Percentiles rank a stretch among this genome's conserved stretches.
Conservation (phyloP, 1,140 invertebrate genomes). For the Macrosteles quadrilineatus region DNA sequence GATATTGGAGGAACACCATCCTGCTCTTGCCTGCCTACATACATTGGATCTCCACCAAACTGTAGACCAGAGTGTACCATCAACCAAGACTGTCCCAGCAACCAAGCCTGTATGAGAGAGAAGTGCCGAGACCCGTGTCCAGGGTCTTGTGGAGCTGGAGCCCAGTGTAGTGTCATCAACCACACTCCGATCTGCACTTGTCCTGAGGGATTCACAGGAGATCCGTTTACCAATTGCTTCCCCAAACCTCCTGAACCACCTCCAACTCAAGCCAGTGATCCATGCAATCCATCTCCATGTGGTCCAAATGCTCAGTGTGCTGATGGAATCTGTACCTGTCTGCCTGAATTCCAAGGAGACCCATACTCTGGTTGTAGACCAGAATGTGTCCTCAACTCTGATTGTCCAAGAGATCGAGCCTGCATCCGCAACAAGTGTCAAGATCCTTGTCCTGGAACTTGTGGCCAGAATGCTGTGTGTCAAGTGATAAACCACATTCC, state of each 20-base stretch:
- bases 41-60: constrained; percentile 68
- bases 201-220: constrained; percentile 64
- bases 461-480: constrained; percentile 71
- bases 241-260: constrained; percentile 51
- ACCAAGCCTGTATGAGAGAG: constrained; percentile 62
- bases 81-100: constrained; percentile 63
- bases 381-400: constrained; percentile 70
- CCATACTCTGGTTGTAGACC: constrained; percentile 73
- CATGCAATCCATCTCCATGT: constrained; percentile 72
- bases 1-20: constrained; percentile 58
- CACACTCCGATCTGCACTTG: constrained; percentile 68
- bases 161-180: constrained; percentile 63
- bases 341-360: constrained; percentile 71
- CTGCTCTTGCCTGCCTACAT: constrained; percentile 63
- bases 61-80: constrained; percentile 69
- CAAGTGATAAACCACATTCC: constrained; percentile 72
- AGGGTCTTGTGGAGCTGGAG: constrained; percentile 68
- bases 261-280: constrained; percentile 51
- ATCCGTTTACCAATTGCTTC: constrained; percentile 66
- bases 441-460: constrained; percentile 74
- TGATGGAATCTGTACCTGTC: constrained; percentile 69
- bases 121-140: constrained; percentile 71
- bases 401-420: constrained; percentile 70
- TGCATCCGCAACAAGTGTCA: constrained; percentile 74
- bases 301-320: constrained; percentile 72